Evolutionary conservation across 2,113 vertebrate species (phyloP).

Genomic region (Bagarius yarrelli): DNA sequence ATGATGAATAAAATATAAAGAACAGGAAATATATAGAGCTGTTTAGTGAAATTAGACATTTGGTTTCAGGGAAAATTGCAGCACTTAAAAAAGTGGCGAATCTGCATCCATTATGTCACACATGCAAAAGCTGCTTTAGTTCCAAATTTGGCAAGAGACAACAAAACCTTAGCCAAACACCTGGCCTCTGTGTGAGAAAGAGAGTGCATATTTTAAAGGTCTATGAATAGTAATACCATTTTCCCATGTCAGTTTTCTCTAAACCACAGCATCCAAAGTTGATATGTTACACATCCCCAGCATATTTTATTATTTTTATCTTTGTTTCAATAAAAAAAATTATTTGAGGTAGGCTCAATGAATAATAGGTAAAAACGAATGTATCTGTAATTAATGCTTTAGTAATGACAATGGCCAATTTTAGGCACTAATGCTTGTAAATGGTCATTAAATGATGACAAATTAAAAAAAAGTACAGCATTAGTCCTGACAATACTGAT

Average conservation of each 20-base stretch:
- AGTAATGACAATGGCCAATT: not conserved
- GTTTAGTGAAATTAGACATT: conserved; percentile 57
- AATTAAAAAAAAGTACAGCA: too few relatives aligned
- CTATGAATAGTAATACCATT: conserved; percentile 59
- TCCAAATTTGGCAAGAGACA: conserved; percentile 65
- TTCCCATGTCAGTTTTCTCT: conserved; percentile 30
- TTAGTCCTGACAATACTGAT: too few relatives aligned
- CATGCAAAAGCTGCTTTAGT: conserved; percentile 53
- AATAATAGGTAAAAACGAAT: not conserved
- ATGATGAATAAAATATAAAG: not conserved
- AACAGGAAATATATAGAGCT: conserved; percentile 54
- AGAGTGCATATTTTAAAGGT: conserved; percentile 51
- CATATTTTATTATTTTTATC: conserved; percentile 53
- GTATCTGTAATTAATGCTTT: not conserved
- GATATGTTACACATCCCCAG: conserved; percentile 49
- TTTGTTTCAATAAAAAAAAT: too few relatives aligned
- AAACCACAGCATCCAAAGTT: conserved; percentile 40
- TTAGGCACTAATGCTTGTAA: not conserved
- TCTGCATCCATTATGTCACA: conserved; percentile 51
- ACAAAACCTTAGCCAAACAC: conserved; percentile 65
- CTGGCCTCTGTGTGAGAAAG: conserved; percentile 59
- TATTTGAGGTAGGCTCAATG: not conserved
- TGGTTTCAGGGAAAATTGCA: conserved; percentile 50
- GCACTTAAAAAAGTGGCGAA: conserved; percentile 59
- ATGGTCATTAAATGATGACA: not conserved